Evolutionary conservation across 2,113 vertebrate genomes (phyloP).

Genomic region (Otus sunia): DNA sequence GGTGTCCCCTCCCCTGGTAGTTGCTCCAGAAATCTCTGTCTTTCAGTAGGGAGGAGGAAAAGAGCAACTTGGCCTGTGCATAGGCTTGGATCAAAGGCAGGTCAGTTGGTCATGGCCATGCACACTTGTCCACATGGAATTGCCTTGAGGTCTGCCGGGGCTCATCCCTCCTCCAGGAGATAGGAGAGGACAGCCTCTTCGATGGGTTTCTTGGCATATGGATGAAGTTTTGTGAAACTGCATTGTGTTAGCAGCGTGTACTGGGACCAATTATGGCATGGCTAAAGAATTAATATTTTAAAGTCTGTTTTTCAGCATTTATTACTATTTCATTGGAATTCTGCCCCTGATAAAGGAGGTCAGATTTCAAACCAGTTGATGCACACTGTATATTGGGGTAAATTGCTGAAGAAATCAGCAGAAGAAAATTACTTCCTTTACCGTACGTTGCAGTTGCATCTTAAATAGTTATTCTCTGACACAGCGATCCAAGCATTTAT

Average conservation of each 20-base stretch:
- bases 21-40: neutral
- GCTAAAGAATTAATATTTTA: neutral
- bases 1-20: neutral
- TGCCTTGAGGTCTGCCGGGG: neutral
- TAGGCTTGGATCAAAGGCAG: neutral
- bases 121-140: neutral
- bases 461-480: neutral
- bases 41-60: neutral
- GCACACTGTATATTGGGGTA: neutral
- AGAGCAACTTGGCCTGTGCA: neutral
- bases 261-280: neutral
- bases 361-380: neutral
- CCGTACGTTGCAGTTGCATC: neutral
- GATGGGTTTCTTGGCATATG: neutral
- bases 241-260: neutral
- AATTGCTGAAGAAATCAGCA: neutral
- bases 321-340: neutral
- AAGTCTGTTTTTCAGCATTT: neutral
- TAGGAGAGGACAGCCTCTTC: rapidly evolving
- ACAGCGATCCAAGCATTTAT: neutral
- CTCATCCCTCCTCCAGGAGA: neutral
- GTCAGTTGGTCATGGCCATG: rapidly evolving
- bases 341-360: neutral
- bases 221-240: neutral
- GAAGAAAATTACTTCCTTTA: neutral